Conservation (phyloP, 2,888 invertebrate species). For the Gymnoscelis rufifasciata region DNA sequence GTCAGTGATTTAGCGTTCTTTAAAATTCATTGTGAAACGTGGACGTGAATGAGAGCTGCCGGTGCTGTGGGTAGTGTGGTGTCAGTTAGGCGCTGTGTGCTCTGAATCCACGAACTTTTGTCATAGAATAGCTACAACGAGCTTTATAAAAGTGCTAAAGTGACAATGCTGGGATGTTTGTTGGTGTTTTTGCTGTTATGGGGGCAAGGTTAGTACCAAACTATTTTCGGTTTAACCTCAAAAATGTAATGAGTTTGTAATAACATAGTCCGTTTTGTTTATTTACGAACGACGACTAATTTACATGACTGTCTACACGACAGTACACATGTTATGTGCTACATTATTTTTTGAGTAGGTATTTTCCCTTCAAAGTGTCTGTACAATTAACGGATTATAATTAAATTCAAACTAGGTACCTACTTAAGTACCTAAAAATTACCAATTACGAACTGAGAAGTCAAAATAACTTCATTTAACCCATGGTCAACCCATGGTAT, state of each 20-base stretch:
- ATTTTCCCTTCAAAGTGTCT: too few relatives aligned
- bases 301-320: background rate
- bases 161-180: conserved; percentile 44
- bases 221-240: background rate
- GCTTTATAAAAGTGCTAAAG: conserved; percentile 9
- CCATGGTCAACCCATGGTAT: too few relatives aligned
- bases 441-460: too few relatives aligned
- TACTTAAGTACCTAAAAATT: too few relatives aligned
- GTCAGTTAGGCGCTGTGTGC: background rate
- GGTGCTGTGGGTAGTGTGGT: conserved; percentile 1
- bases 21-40: conserved; percentile 15
- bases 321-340: background rate
- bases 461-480: too few relatives aligned
- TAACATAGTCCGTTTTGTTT: background rate
- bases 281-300: background rate
- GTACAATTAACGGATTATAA: too few relatives aligned
- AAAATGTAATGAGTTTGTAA: too few relatives aligned
- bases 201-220: conserved; percentile 47
- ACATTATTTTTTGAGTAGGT: too few relatives aligned
- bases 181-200: conserved; percentile 47
- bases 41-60: conserved; percentile 27
- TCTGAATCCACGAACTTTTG: background rate
- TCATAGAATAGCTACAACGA: too few relatives aligned
- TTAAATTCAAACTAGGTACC: too few relatives aligned
- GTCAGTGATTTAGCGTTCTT: conserved; percentile 35